Conservation (phyloP, 2,113 vertebrate species). For the Neodontobutis hainanensis region DNA sequence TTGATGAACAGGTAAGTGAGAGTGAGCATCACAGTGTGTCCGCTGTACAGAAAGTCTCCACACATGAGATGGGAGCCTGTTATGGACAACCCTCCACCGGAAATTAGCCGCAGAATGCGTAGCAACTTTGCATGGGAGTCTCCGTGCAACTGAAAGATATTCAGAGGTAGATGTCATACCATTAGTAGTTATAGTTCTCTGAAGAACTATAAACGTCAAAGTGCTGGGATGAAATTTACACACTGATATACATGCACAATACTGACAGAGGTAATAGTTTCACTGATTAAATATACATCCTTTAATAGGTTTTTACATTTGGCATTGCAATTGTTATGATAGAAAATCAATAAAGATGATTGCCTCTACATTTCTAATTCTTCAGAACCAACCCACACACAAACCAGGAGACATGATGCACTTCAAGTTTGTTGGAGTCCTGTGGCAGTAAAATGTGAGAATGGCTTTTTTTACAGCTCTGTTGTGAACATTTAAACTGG, state of each 20-base stretch:
- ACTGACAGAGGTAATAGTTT: no score
- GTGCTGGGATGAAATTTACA: no score
- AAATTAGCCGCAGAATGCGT: constrained; percentile 89
- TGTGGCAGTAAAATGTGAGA: constrained; percentile 32
- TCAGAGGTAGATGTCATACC: no score
- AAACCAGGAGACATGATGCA: constrained; percentile 33
- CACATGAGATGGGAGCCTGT: constrained; percentile 94
- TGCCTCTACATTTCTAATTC: no score
- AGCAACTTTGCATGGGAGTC: constrained; percentile 93
- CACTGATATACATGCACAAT: no score
- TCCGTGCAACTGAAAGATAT: constrained; percentile 84
- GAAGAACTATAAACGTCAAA: no score
- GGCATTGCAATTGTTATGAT: no score
- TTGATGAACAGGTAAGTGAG: constrained; percentile 97
- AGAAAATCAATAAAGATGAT: no score
- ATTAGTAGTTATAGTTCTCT: no score
- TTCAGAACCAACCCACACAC: no score
- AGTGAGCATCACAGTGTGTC: constrained; percentile 93
- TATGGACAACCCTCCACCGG: constrained; percentile 93
- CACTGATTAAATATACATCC: no score
- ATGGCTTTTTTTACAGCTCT: constrained; percentile 31
- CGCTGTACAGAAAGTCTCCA: constrained; percentile 96
- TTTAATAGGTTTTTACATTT: no score
- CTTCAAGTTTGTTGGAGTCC: constrained; percentile 30
- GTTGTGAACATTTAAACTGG: constrained; percentile 30